Base-by-base conservation (phyloP, 2,888 invertebrate species). In the Camptogramma bilineatum region DNA sequence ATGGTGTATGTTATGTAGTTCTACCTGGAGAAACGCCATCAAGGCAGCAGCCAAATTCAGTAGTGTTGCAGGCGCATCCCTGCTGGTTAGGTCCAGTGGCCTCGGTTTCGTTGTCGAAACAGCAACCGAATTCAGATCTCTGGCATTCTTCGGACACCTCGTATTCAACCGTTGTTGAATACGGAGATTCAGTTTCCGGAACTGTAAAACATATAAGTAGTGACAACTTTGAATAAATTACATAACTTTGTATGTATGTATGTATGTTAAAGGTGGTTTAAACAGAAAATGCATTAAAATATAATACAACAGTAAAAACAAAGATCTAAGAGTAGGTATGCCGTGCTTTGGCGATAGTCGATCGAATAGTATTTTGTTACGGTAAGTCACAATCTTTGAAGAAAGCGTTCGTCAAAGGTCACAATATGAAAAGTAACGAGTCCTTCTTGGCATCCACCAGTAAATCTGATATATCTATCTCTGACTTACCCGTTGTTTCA, bases 21-120 rank as follows among this genome's bases (percentile, higher is more conserved):
- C 72, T 83, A 95, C 96, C 96, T 80, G 95, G 87, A 28, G 94
- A 91, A 54, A 93, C 87, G 46, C 94, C 94, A 85, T 97, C 96
- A 65, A 95, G 95, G 77, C 97, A 97, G 83, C 97, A 97, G 58
- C 96, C 96, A 76, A 93, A 96, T 75, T 94, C 92, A 39, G 95
- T 94, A 56, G 89, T 84, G 7, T 91, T 90, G 73, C 96, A 96
- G 8, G 95, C 93, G 68, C 95, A 96, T 34, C 96, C 96, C 66
- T 94, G 93, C 62, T 94, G 94, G 70, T 95, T 91, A 1, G 94
- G 94, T 8, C 96, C 97, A 48, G 90, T 84, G 2, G 96, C 95
- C 48, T 85, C 79, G 0, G 94, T 95, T 31, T 89, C 87, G 16
- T 95, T 95, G 84, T 97, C 96, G 7, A 94, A 94, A 78, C 97